Evolutionary conservation across 2,113 vertebrate genomes (phyloP).

Genomic region (Machaerirhynchus nigripectus): DNA sequence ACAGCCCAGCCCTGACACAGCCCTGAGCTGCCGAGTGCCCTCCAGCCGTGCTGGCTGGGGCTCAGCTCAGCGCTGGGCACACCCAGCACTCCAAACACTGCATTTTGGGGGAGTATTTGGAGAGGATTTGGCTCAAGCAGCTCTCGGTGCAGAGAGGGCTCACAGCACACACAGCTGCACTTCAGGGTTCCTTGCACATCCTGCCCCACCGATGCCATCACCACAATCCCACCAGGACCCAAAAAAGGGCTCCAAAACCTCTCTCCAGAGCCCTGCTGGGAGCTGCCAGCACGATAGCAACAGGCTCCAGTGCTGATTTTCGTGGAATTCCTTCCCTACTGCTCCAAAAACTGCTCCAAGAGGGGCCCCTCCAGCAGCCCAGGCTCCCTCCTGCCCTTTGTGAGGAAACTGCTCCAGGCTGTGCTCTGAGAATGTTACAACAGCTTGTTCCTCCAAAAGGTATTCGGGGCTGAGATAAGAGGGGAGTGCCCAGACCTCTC

Average conservation of each 20-base stretch:
- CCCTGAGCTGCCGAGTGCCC: background rate
- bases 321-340: background rate
- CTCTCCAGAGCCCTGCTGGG: background rate
- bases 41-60: background rate
- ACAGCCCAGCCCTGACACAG: background rate
- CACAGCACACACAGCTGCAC: background rate
- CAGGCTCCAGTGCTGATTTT: fast-evolving
- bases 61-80: background rate
- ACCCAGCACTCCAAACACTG: background rate
- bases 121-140: background rate
- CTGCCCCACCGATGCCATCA: background rate
- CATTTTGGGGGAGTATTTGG: background rate
- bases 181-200: fast-evolving
- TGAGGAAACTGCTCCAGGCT: background rate
- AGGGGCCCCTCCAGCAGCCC: background rate
- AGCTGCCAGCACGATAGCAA: background rate
- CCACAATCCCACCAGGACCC: fast-evolving
- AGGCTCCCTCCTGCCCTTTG: background rate
- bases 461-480: slow-evolving; percentile 13
- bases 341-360: background rate
- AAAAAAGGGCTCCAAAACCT: background rate
- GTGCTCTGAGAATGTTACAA: background rate
- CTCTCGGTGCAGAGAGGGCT: background rate
- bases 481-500: background rate
- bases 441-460: background rate